Evolutionary conservation across 1,140 invertebrate genomes (phyloP), one percentile per base, ranked within the genome.

Genomic region (Drosophila pachea): DNA sequence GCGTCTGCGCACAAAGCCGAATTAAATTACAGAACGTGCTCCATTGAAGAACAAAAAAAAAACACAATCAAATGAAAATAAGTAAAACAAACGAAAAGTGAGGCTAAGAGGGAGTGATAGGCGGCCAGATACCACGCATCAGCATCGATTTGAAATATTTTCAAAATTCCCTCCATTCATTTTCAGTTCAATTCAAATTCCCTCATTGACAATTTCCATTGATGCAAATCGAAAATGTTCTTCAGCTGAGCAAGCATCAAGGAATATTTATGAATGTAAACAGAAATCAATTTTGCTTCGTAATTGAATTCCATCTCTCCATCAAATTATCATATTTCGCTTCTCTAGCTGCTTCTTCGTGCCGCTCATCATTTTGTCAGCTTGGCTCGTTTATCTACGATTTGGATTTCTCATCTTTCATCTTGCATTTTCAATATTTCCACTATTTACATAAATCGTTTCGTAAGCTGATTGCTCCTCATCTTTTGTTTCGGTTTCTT

Each of bases 1-100:
- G 78, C 78, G 78, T 63, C 74, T 82, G 78, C 78, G 78, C 74
- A 82, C 70, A 81, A 83, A 76, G 54, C 54, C 73, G 79, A 83
- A 79, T 84, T 83, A 76, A 83, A 86, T 83, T 86, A 83, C 79
- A 86, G 81, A 83, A 83, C 79, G 79, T 83, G 79, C 76, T 68
- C 56, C 63, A 53, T 55, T 67, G 45, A 14, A 60, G 0, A 36
- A 29, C 0, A 52, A 35, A 12, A 33, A 22, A 22, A 48, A 62
- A 12, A 40, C 14, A 32, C 53, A 56, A 56, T 43, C 6, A 53
- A 48, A 66, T 8, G 38, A 53, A 70, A 29, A 66, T 29, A 70
- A 45, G 63, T 33, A 50, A 35, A 50, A 56, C 7, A 9, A 32
- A 52, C 29, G 52, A 35, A 66, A 66, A 59, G 50, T 14, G 61